Evolutionary conservation across 2,797 vertebrate species (phyloP).

Genomic region (Gymnothorax reevesii): DNA sequence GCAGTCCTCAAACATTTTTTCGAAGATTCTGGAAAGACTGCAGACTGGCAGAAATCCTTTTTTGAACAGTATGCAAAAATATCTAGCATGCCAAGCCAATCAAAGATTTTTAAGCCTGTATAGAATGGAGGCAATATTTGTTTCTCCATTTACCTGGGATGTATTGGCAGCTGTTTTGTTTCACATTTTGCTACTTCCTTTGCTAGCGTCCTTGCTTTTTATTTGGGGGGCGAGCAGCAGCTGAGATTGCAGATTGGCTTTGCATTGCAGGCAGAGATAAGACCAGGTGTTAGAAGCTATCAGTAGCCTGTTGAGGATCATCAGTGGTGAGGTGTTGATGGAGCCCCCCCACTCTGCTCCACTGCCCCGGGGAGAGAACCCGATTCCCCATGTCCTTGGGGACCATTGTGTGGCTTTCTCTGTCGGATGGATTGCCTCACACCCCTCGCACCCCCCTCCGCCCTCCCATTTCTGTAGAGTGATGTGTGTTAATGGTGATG

Average conservation of each 20-base stretch:
- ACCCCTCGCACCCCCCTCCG: background rate
- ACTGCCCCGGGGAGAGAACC: slow-evolving; percentile 52
- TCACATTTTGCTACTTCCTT: slow-evolving; percentile 52
- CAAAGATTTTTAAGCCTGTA: slow-evolving; percentile 36
- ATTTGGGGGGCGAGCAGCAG: slow-evolving; percentile 52
- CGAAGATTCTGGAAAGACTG: slow-evolving; percentile 39
- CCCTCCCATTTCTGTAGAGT: background rate
- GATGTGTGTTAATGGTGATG: slow-evolving; percentile 33
- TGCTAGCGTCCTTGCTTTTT: slow-evolving; percentile 58
- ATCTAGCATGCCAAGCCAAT: background rate
- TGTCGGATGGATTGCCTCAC: slow-evolving; percentile 39
- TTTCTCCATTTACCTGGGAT: slow-evolving; percentile 64
- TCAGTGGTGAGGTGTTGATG: slow-evolving; percentile 70
- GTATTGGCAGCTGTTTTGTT: slow-evolving; percentile 70
- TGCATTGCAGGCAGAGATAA: slow-evolving; percentile 57
- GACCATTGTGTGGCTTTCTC: slow-evolving; percentile 33
- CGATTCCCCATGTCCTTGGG: slow-evolving; percentile 46
- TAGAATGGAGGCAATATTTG: slow-evolving; percentile 59
- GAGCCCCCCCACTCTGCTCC: slow-evolving; percentile 56
- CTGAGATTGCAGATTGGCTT: slow-evolving; percentile 55
- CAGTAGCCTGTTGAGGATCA: slow-evolving; percentile 51
- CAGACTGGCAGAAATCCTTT: slow-evolving; percentile 58
- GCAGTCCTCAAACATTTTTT: slow-evolving; percentile 54
- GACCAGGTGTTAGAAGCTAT: slow-evolving; percentile 64
- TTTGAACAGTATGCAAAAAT: background rate